Percentiles rank a stretch among this genome's conserved stretches.
Evolutionary conservation across 2,797 vertebrate genomes (phyloP).

Genomic region (Notolabrus celidotus): DNA sequence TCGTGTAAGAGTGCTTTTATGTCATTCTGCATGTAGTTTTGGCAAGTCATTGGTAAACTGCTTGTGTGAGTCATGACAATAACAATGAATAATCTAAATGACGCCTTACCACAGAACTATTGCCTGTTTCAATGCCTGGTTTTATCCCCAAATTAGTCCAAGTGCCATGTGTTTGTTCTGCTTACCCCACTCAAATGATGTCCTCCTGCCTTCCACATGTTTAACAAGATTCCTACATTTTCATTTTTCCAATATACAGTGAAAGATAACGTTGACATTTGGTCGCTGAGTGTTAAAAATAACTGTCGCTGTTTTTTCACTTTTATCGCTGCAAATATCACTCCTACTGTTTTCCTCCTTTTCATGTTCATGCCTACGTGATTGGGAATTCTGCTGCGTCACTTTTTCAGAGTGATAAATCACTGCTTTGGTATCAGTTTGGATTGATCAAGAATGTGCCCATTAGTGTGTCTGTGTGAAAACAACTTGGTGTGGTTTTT

Average conservation of each 20-base stretch:
- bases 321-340: conserved; percentile 5
- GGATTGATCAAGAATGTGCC: conserved; percentile 29
- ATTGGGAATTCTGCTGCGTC: conserved; percentile 11
- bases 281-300: conserved; percentile 23
- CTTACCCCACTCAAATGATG: conserved; percentile 4
- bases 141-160: conserved; percentile 37
- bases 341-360: conserved; percentile 8
- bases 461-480: conserved; percentile 27
- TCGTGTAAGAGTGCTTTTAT: conserved; percentile 25
- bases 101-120: conserved; percentile 61
- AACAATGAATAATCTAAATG: conserved; percentile 13
- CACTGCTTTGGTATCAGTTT: conserved; percentile 6
- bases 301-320: background rate
- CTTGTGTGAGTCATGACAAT: conserved; percentile 22
- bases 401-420: conserved; percentile 31
- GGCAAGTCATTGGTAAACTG: conserved; percentile 6
- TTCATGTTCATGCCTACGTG: conserved; percentile 4
- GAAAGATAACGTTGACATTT: background rate
- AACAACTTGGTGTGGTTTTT: conserved; percentile 11
- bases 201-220: conserved; percentile 8
- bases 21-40: conserved; percentile 31
- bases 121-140: conserved; percentile 51
- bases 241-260: conserved; percentile 3
- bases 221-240: background rate
- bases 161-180: conserved; percentile 57